phyloP scores from a whole-genome alignment of 2,797 vertebrate genomes.

The Oreonectes daqikongensis region DNA sequence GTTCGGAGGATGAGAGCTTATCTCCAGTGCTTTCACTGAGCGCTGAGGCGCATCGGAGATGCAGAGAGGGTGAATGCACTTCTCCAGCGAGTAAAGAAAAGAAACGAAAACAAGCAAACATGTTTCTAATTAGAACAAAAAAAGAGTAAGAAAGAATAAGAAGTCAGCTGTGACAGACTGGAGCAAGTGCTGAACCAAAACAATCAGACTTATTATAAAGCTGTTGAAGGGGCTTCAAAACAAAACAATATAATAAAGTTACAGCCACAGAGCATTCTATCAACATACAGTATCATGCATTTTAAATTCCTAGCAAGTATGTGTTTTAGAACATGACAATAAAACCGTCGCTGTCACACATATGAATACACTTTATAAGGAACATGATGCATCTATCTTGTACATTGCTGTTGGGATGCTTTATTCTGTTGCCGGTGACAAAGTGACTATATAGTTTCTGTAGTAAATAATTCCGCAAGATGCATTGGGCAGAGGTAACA shows the following conservation, averaged over 20 bases:
- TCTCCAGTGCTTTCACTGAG: slow-evolving; percentile 67
- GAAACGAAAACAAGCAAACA: slow-evolving; percentile 56
- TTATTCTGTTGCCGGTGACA: background rate
- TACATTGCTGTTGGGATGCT: background rate
- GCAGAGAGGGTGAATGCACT: slow-evolving; percentile 55
- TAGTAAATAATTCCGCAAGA: background rate
- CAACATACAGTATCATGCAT: slow-evolving; percentile 1
- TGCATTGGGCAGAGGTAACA: background rate
- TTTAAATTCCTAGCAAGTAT: slow-evolving; percentile 1
- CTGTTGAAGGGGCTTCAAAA: background rate
- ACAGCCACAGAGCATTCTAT: background rate
- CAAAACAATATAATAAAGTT: slow-evolving; percentile 6
- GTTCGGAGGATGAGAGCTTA: slow-evolving; percentile 71
- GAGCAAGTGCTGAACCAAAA: slow-evolving; percentile 43
- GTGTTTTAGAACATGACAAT: background rate
- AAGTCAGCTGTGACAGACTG: slow-evolving; percentile 65
- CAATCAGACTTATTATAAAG: slow-evolving; percentile 13
- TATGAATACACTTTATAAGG: background rate
- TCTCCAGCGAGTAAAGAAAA: slow-evolving; percentile 47
- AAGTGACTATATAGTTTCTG: background rate
- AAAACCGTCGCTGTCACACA: background rate
- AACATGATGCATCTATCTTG: background rate
- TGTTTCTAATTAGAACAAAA: slow-evolving; percentile 72
- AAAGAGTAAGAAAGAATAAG: slow-evolving; percentile 73
- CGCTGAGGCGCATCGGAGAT: slow-evolving; percentile 63